Percentiles rank a stretch among this genome's conserved stretches.
Conservation (phyloP, 2,888 invertebrate genomes). For the Mythimna vitellina region DNA sequence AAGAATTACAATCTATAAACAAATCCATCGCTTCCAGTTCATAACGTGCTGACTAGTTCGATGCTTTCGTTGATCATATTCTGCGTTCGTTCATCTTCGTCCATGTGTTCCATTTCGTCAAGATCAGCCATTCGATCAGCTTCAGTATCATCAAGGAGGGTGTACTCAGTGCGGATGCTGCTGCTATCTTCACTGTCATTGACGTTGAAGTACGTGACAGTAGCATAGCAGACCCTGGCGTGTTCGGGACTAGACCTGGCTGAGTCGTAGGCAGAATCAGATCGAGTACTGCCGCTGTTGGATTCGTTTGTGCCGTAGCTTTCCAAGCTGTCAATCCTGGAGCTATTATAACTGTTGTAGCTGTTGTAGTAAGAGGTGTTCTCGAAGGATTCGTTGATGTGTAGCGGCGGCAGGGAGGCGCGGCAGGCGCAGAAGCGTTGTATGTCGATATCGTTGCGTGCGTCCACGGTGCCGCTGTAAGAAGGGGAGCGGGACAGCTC, state of each 20-base stretch:
- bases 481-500: constrained; percentile 81
- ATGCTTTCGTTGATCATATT: constrained; percentile 87
- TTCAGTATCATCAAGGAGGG: constrained; percentile 82
- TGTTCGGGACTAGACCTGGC: constrained; percentile 81
- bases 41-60: constrained; percentile 86
- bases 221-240: constrained; percentile 82
- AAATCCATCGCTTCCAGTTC: constrained; percentile 64
- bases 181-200: constrained; percentile 87
- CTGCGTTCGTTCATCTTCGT: constrained; percentile 81
- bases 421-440: constrained; percentile 84
- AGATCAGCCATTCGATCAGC: constrained; percentile 68
- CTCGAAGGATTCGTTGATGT: constrained; percentile 77
- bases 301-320: constrained; percentile 78
- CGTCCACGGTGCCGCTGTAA: constrained; percentile 86
- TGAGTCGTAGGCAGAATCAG: constrained; percentile 87
- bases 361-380: constrained; percentile 79
- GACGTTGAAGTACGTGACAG: constrained; percentile 86
- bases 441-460: constrained; percentile 83
- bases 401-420: constrained; percentile 77
- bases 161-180: constrained; percentile 87
- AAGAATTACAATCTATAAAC: constrained; percentile 12
- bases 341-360: constrained; percentile 82
- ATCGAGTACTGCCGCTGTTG: constrained; percentile 69
- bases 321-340: constrained; percentile 78
- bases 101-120: constrained; percentile 70